A percentile compares a stretch with the other conserved stretches of the same genome.
phyloP scores from a whole-genome alignment of 1,140 invertebrate species.

The Macrobrachium rosenbergii region DNA sequence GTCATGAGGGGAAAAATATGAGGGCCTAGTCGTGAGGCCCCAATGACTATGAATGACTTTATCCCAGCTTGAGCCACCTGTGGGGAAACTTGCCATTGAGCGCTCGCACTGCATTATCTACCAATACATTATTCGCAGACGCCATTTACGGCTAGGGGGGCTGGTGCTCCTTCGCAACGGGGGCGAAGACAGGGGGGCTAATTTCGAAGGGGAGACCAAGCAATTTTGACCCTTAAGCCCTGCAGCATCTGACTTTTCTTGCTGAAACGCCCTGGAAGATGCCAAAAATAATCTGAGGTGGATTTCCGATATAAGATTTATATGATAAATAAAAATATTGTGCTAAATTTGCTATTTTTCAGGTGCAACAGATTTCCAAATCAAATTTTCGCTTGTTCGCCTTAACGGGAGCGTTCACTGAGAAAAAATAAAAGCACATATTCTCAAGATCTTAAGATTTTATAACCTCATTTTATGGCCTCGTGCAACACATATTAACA shows the following conservation, averaged over 20 bases:
- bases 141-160: not conserved
- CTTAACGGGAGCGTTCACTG: too few relatives aligned
- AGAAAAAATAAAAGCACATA: too few relatives aligned
- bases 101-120: slow-evolving; percentile 12
- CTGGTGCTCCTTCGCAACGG: not conserved
- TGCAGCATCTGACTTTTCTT: not conserved
- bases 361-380: too few relatives aligned
- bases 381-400: too few relatives aligned
- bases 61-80: slow-evolving; percentile 11
- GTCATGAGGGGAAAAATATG: slow-evolving; percentile 1
- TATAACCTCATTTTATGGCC: too few relatives aligned
- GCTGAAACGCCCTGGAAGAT: too few relatives aligned
- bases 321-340: too few relatives aligned
- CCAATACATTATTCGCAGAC: slow-evolving; percentile 1
- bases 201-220: not conserved
- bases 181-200: slow-evolving; percentile 1
- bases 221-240: not conserved
- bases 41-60: slow-evolving; percentile 26
- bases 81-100: slow-evolving; percentile 1
- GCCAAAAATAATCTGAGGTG: too few relatives aligned
- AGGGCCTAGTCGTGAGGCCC: not conserved
- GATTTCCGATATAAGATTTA: too few relatives aligned
- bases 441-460: too few relatives aligned
- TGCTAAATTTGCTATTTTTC: too few relatives aligned
- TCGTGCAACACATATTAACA: too few relatives aligned